Evolutionary conservation across 2,888 invertebrate species (phyloP), one percentile per base, ranked within the genome.

Genomic region (Tanytarsus gracilentus): DNA sequence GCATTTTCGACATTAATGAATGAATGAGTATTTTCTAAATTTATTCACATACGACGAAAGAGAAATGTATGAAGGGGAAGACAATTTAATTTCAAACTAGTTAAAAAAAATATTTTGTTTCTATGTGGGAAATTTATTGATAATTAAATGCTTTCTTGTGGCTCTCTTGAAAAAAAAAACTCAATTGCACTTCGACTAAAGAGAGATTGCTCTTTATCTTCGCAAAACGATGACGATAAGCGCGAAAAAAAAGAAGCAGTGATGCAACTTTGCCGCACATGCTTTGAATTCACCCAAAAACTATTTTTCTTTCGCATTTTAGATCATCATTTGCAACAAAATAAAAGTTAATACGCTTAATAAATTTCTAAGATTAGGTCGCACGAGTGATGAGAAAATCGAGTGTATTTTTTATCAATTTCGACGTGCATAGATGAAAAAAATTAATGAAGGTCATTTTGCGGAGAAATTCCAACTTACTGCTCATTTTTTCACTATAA

Each of bases 401-500:
- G 6, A 7, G 4, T 14, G 4, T 6, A 18, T 18, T 8, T 44
- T 44, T 44, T 18, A 44, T 44, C 44, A 44, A 44, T 44, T 44
- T 21, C 44, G 44, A 18, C 8, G 23, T 23, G 9, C 11, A 23
- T 44, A 23, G n/a, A 26, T 40, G 55, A 56, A 39, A n/a, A n/a
- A n/a, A n/a, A 25, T 40, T 53, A 23, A 21, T 23, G 16, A 53
- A 53, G 53, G 53, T 51, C 29, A 51, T 16, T n/a, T n/a, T n/a
- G 18, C 14, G 11, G 16, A 50, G 29, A 23, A n/a, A n/a, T 53
- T 36, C n/a, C 16, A 16, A 56, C 55, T 56, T 56, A 56, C 55
- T 56, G 40, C 55, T 56, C 55, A 56, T 56, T n/a, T 44, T 40
- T 56, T 9, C 4, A 4, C 23, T n/a, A n/a, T n/a, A n/a, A n/a